Evolutionary conservation across 2,797 vertebrate genomes (phyloP), one percentile per base, ranked within the genome.

Genomic region (Hyperoplus lanceolatus): DNA sequence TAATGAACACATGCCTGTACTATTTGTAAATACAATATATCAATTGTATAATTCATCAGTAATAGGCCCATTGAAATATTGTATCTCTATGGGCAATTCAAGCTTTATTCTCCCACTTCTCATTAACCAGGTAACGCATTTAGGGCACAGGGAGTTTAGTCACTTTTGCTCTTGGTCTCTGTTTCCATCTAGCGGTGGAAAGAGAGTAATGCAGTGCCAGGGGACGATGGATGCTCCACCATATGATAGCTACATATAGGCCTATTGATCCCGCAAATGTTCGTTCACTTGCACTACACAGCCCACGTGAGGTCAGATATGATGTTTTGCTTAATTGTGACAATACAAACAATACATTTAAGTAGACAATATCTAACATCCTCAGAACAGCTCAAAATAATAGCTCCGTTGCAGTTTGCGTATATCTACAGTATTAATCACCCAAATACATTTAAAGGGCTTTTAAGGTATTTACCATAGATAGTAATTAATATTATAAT

Each of bases 121-220:
- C 1, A 5, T 59, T 10, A 6, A 15, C 38, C n/a, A 41, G n/a
- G 5, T 9, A 3, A 42, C 36, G 21, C 46, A 8, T 12, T 14
- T 46, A 7, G 21, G 39, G 16, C 6, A 42, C 21, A 66, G 3
- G 8, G 13, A 12, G 11, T 11, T 39, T 15, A 14, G 0, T 0
- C n/a, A 56, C 15, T 56, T 59, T 12, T 5, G 0, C 1, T 48
- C 8, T 11, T 62, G 10, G 53, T 82, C 75, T 86, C 15, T 83
- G 51, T 54, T 50, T 38, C 77, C 82, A 43, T 29, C 12, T 38
- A 73, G 80, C 81, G 87, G 84, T 36, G 3, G 29, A 73, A 43
- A 21, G 0, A 0, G 3, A 58, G 60, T 21, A 75, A 0, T 80
- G 43, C 68, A 69, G 45, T 45, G 29, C 43, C 43, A 45, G 16